These are phyloP conservation scores for Bombus haemorrhoidalis DNA, from an alignment of 1,140 invertebrate genomes.

Conservation along the genomic window DNA sequence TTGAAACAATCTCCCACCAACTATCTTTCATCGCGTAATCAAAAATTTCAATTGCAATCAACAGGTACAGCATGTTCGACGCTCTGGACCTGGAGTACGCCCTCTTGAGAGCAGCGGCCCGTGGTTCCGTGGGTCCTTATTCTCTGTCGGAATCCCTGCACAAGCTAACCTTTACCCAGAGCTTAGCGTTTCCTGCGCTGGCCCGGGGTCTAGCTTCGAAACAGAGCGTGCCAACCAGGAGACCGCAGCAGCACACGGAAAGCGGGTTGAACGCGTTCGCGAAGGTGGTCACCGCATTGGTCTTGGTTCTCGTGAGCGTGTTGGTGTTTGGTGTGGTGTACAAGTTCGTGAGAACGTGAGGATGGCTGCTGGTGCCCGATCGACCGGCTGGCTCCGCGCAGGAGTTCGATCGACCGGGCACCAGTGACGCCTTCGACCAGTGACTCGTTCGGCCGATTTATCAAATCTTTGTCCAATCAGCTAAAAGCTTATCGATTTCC, in stretches of 20 bases:
- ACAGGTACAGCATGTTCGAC: constrained; percentile 87
- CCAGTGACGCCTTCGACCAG: constrained; percentile 60
- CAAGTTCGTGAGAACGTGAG: constrained; percentile 90
- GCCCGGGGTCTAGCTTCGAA: constrained; percentile 87
- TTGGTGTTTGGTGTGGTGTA: constrained; percentile 90
- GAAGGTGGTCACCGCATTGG: constrained; percentile 88
- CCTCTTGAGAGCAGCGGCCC: constrained; percentile 86
- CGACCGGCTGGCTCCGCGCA: constrained; percentile 63
- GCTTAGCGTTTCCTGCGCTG: constrained; percentile 88
- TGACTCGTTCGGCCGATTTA: neutral
- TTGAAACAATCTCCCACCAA: no score
- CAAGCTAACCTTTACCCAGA: constrained; percentile 90
- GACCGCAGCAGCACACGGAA: constrained; percentile 84
- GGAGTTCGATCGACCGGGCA: constrained; percentile 55
- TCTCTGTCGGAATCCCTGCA: constrained; percentile 88
- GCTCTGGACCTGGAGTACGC: constrained; percentile 88
- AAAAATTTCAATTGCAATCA: neutral
- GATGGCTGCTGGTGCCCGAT: constrained; percentile 87
- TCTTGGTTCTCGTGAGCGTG: constrained; percentile 88
- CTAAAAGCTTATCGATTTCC: neutral
- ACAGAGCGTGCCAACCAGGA: constrained; percentile 83
- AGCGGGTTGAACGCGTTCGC: constrained; percentile 87
- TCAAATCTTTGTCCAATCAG: neutral
- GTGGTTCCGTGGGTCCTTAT: constrained; percentile 88
- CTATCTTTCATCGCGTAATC: no score